Evolutionary conservation across 2,113 vertebrate species (phyloP).

Genomic region (Glaucidium brasilianum): DNA sequence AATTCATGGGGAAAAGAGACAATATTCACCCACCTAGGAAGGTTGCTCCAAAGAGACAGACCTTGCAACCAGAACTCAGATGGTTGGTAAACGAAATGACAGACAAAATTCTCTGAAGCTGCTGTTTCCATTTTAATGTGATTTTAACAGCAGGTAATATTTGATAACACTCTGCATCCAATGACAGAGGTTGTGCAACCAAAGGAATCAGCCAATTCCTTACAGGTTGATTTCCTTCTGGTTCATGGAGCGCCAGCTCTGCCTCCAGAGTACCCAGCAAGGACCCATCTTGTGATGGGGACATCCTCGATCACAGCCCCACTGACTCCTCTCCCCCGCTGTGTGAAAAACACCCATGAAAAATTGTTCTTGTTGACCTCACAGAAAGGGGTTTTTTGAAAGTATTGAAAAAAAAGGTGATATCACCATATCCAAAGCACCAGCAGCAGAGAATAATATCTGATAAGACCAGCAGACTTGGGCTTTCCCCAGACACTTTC

Average conservation of each 20-base stretch:
- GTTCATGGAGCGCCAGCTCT: neutral
- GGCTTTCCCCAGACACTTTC: neutral
- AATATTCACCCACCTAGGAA: neutral
- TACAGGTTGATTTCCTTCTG: neutral
- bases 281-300: neutral
- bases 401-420: neutral
- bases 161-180: neutral
- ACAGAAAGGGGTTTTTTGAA: neutral
- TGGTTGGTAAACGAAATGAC: neutral
- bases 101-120: neutral
- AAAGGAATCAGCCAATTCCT: neutral
- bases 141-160: neutral
- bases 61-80: neutral
- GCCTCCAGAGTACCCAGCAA: neutral
- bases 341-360: neutral
- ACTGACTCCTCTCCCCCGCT: neutral
- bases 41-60: neutral
- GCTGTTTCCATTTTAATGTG: neutral
- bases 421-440: neutral
- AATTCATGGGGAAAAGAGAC: neutral
- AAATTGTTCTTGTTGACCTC: neutral
- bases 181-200: neutral
- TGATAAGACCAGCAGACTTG: neutral
- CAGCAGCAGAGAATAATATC: neutral
- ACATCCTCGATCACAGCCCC: fast-evolving